A percentile compares a stretch with the other conserved stretches of the same genome.
These are phyloP conservation scores for Sakesphorus luctuosus DNA, from an alignment of 2,113 vertebrate genomes.

Conservation along the genomic window DNA sequence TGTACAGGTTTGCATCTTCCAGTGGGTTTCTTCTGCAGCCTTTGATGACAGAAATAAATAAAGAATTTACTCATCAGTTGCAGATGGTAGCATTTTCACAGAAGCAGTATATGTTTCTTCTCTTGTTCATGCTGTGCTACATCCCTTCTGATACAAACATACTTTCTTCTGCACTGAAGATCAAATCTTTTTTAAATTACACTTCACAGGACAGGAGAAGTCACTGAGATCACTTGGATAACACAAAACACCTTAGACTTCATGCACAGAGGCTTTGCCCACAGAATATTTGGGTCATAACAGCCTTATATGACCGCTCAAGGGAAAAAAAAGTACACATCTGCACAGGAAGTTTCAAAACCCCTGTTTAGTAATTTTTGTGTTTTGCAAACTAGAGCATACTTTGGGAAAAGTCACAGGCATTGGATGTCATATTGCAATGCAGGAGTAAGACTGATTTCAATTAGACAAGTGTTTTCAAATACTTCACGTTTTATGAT, in stretches of 20 bases:
- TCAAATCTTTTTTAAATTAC: constrained; percentile 35
- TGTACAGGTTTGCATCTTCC: background rate
- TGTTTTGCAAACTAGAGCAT: constrained; percentile 27
- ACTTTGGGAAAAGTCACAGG: background rate
- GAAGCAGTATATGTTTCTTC: constrained; percentile 14
- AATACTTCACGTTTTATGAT: background rate
- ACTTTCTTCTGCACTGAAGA: background rate
- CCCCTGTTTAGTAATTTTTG: constrained; percentile 9
- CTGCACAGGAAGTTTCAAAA: constrained; percentile 56
- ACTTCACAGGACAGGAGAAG: background rate
- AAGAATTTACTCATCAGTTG: background rate
- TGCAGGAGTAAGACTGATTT: background rate
- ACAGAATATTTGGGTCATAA: background rate
- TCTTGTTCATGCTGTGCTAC: constrained; percentile 19
- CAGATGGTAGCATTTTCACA: background rate
- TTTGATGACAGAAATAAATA: background rate
- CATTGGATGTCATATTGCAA: background rate
- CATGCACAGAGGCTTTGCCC: background rate
- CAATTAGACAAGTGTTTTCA: background rate
- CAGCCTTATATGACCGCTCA: background rate
- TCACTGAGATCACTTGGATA: background rate
- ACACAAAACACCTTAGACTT: background rate
- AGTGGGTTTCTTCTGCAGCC: background rate
- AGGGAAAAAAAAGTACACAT: background rate
- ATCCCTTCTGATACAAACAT: constrained; percentile 16